Evolutionary conservation across 37 sponge, comb jelly and placozoan genomes (phyloP).

Genomic region (Spongia lamella): DNA sequence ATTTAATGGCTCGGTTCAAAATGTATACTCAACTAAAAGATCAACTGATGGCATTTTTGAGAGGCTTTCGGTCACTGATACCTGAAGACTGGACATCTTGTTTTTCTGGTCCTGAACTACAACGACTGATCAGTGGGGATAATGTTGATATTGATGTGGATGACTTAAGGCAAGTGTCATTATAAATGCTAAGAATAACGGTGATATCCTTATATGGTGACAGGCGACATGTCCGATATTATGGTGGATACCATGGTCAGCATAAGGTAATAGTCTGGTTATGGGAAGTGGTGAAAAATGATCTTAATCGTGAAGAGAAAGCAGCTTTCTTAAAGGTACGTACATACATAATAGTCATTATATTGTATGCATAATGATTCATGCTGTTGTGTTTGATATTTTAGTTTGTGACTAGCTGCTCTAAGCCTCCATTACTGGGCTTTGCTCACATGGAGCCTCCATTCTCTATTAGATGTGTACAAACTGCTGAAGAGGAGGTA

Average conservation of each 20-base stretch:
- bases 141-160: constrained; percentile 79
- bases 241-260: constrained; percentile 89
- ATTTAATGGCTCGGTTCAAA: constrained; percentile 85
- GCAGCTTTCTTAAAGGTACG: constrained; percentile 82
- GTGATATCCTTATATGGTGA: too few species aligned
- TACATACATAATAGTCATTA: too few species aligned
- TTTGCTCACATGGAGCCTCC: constrained; percentile 86
- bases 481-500: constrained; percentile 75
- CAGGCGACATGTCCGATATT: constrained; percentile 66
- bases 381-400: neutral
- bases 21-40: constrained; percentile 87
- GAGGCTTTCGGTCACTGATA: constrained; percentile 87
- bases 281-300: constrained; percentile 93
- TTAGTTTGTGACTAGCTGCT: constrained; percentile 98
- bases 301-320: constrained; percentile 78
- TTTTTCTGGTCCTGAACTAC: constrained; percentile 90
- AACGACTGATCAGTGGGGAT: constrained; percentile 92
- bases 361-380: neutral
- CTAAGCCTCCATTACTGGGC: constrained; percentile 93
- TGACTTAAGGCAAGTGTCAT: constrained; percentile 70
- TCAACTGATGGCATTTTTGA: constrained; percentile 81
- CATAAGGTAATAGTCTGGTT: constrained; percentile 94
- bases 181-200: too few species aligned
- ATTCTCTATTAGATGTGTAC: constrained; percentile 88
- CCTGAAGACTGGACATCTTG: constrained; percentile 66